Percentiles rank a stretch among this genome's conserved stretches.
Conservation (phyloP, 1,140 invertebrate species). For the Drosophila tristis region DNA sequence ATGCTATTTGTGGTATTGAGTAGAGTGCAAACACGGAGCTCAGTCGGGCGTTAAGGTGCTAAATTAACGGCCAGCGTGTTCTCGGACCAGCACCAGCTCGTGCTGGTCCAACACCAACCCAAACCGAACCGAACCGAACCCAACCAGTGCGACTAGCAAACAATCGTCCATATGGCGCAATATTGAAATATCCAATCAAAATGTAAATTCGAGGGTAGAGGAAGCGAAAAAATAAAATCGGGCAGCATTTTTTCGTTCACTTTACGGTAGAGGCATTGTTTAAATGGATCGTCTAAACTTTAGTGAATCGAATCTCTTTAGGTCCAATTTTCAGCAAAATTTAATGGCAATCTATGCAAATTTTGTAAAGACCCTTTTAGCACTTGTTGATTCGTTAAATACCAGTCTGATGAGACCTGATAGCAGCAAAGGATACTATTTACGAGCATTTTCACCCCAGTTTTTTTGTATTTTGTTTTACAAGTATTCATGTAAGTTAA, state of each 20-base stretch:
- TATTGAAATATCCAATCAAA: conserved; percentile 83
- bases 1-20: conserved; percentile 17
- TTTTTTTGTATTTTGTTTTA: conserved; percentile 20
- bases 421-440: conserved; percentile 24
- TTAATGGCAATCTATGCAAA: conserved; percentile 41
- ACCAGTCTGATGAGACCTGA: background rate
- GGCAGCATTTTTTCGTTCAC: background rate
- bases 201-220: conserved; percentile 71
- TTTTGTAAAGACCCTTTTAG: conserved; percentile 21
- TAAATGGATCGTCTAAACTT: conserved; percentile 2
- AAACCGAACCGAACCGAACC: conserved; percentile 1
- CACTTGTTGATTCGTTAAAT: conserved; percentile 74
- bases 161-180: conserved; percentile 73
- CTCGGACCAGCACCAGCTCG: conserved; percentile 8
- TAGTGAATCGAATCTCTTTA: conserved; percentile 14
- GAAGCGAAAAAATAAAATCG: conserved; percentile 43
- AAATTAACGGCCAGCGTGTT: conserved; percentile 12
- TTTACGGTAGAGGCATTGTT: conserved; percentile 14
- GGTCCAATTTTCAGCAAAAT: conserved; percentile 35
- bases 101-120: background rate
- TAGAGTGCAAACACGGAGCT: conserved; percentile 42
- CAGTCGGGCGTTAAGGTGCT: conserved; percentile 38
- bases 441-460: conserved; percentile 8
- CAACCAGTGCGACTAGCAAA: conserved; percentile 40
- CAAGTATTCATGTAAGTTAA: conserved; percentile 29